Evolutionary conservation across 2,797 vertebrate genomes (phyloP), one percentile per base, ranked within the genome.

Genomic region (Rhinella marina): DNA sequence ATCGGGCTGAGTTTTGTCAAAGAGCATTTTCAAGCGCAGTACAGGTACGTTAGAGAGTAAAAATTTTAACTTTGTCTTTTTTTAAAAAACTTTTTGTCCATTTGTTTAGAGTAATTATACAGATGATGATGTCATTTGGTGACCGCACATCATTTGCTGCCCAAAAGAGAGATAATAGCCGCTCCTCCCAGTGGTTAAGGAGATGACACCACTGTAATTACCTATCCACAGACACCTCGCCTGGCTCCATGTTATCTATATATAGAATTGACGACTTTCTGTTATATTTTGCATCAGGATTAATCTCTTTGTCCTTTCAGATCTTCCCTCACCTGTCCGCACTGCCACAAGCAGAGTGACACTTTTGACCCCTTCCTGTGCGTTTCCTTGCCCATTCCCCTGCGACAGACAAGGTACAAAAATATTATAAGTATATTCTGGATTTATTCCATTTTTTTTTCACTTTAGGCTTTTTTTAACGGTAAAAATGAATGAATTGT

Each of bases 1-100:
- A 89, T 75, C 7, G 94, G 94, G 21, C 96, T 97, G 90, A 99
- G 97, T 92, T 99, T 99, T 21, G 98, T 98, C 78, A 96, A 98
- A 91, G 97, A 96, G 90, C 97, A 98, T 93, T 98, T 99, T 92
- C 98, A 99, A 93, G 98, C 98, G 0, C 98, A 99, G 91, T 99
- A 99, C 94, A 97, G 97, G 98, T 99, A 92, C 95, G 29, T 9
- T 23, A 32, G 29, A 12, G 21, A 21, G 17, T 17, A 59, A 59
- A 59, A 21, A 16, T 19, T 1, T 16, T 2, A 6, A 59, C 16
- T 59, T 59, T 21, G 7, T 4, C 21, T 25, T 41, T 78, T 57
- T 57, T 59, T 32, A 32, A n/a, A n/a, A n/a, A n/a, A 9, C 32
- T 8, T 16, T 48, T 62, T 12, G 1, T 13, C 54, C 21, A 27